Conservation (phyloP, 2,797 vertebrate species). For the Sarcoramphus papa region DNA sequence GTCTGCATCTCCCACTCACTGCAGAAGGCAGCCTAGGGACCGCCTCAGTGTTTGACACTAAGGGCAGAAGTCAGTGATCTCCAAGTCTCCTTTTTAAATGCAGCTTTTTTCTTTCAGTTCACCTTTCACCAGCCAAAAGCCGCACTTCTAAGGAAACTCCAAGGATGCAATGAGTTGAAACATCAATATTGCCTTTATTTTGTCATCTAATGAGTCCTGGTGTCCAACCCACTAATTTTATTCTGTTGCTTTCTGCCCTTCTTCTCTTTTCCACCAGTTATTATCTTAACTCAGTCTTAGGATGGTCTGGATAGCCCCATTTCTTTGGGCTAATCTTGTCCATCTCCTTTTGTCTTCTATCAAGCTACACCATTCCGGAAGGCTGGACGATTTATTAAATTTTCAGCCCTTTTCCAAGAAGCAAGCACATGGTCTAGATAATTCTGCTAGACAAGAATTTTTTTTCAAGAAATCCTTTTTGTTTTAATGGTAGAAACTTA, state of each 20-base stretch:
- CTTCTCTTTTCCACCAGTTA: background rate
- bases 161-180: background rate
- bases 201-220: background rate
- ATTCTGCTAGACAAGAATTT: background rate
- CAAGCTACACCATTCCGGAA: background rate
- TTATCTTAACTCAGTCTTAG: background rate
- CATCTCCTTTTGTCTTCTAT: background rate
- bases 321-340: background rate
- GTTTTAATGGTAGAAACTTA: slow-evolving; percentile 15
- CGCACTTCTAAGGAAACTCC: background rate
- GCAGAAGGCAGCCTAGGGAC: background rate
- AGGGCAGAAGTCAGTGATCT: background rate
- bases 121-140: background rate
- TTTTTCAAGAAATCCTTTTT: background rate
- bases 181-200: background rate
- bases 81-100: background rate
- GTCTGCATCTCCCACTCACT: accelerated
- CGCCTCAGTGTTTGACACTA: background rate
- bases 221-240: background rate
- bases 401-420: background rate
- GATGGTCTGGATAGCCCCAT: background rate
- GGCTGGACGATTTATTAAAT: background rate
- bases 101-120: background rate
- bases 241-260: background rate
- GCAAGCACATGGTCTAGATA: background rate